These are phyloP conservation scores for Dipus sagitta DNA, from an alignment of 2,797 vertebrate species.

Conservation along the genomic window DNA sequence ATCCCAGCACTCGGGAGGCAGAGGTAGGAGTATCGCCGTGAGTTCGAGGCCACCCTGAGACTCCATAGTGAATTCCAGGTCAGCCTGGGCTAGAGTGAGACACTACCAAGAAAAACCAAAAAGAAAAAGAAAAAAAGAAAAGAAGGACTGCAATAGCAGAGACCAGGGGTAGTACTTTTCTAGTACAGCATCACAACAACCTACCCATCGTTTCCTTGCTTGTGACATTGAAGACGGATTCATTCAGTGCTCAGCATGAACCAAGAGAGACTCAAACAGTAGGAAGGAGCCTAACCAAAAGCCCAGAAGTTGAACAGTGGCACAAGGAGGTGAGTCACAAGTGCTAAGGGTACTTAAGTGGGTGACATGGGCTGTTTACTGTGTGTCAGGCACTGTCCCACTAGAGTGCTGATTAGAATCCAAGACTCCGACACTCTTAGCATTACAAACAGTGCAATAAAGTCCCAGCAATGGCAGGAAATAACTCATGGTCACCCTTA, in stretches of 20 bases:
- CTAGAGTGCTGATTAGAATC: background rate
- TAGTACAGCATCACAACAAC: background rate
- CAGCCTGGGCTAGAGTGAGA: too few species aligned
- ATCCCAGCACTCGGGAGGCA: too few species aligned
- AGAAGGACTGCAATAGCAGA: background rate
- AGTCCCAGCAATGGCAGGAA: background rate
- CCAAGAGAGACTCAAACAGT: background rate
- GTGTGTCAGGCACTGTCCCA: conserved; percentile 9
- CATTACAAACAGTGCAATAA: background rate
- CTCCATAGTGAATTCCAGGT: too few species aligned
- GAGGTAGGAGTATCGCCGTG: too few species aligned
- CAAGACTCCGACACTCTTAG: background rate
- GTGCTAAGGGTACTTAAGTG: background rate
- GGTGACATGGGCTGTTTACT: background rate
- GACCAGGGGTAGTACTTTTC: too few species aligned
- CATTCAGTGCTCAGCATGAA: background rate
- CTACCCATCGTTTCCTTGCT: background rate
- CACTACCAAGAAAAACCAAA: too few species aligned
- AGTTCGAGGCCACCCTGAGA: too few species aligned
- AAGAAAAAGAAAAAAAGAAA: background rate
- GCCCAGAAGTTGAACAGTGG: too few species aligned
- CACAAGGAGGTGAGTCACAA: background rate
- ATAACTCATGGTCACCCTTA: background rate
- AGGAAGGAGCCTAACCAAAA: background rate
- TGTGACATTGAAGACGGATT: background rate